phyloP scores from a whole-genome alignment of 2,888 invertebrate genomes.

The Lasiommata megera region DNA sequence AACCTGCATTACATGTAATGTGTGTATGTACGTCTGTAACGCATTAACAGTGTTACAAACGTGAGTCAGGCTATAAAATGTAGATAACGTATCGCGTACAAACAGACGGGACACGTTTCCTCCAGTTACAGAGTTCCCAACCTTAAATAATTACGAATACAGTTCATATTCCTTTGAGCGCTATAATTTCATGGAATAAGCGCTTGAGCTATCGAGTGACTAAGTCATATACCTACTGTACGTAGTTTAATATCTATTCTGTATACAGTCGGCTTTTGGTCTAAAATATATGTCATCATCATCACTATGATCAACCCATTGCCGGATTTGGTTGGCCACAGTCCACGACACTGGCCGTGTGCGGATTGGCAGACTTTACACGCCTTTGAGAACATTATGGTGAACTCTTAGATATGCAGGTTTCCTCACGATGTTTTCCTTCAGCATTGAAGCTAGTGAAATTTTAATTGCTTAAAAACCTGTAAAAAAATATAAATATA shows the following conservation, averaged over 20 bases:
- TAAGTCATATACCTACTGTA: not conserved
- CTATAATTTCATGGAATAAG: not conserved
- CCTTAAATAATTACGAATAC: not conserved
- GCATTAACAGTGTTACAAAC: constrained; percentile 35
- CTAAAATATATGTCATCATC: too few relatives aligned
- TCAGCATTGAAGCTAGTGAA: too few relatives aligned
- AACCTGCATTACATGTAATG: not conserved
- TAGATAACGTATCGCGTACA: constrained; percentile 57
- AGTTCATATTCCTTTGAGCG: not conserved
- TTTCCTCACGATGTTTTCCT: too few relatives aligned
- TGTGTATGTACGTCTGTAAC: constrained; percentile 9
- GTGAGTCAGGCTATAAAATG: constrained; percentile 48
- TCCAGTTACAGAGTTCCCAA: not conserved
- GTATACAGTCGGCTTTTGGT: not conserved
- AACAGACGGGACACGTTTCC: constrained; percentile 30
- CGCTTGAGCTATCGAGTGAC: not conserved
- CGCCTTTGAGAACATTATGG: too few relatives aligned
- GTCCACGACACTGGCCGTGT: too few relatives aligned
- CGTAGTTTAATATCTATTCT: not conserved
- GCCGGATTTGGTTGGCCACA: too few relatives aligned
- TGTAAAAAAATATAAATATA: too few relatives aligned
- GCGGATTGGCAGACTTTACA: too few relatives aligned
- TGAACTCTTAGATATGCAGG: too few relatives aligned
- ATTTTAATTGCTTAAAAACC: too few relatives aligned
- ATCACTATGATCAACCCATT: too few relatives aligned